Base-by-base conservation (phyloP, 2,113 vertebrate species). In the Periophthalmodon schlosseri region DNA sequence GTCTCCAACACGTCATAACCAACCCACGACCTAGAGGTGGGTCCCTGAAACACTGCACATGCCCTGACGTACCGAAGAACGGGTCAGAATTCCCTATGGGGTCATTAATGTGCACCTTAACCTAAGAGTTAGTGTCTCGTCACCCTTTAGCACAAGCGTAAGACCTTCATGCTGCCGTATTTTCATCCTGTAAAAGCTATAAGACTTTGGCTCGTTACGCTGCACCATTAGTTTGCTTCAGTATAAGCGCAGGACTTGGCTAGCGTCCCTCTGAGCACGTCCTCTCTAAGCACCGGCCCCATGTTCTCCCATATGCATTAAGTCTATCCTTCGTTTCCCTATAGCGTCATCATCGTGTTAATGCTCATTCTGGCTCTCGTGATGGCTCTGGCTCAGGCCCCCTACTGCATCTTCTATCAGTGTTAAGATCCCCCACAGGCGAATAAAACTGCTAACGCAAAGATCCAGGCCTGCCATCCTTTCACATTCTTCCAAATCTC, bases 391-490 rank as follows among this genome's bases (percentile, higher is more conserved):
- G 65, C 65, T 47, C 13, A 49, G 66, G 46, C 21, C 66, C 66
- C 39, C 66, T 18, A 49, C 66, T 49, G 66, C 66, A 68, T 68
- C 66, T 77, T 64, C 57, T 68, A 76, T 72, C 61, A 68, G 49
- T 83, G 65, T 75, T 68, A 64, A 74, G 65, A 70, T 75, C 68
- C 70, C 64, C 76, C 33, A 68, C 60, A 52, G 70, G 63, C 70
- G 23, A 68, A 33, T 39, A 46, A 70, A 78, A 66, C 64, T 70
- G 74, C 33, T 34, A 20, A 64, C 72, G 58, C 72, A 50, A 74
- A 77, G 71, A 57, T 21, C 5, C 57, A 24, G 8, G 24, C 23
- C 9, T 10, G 36, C 1, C 24, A 21, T 34, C 44, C 57, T 28
- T 64, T 33, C 14, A 23, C 65, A 68, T 39, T 47, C 23, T 50